Conservation (phyloP, 2,888 invertebrate genomes). For the Phortica okadai region DNA sequence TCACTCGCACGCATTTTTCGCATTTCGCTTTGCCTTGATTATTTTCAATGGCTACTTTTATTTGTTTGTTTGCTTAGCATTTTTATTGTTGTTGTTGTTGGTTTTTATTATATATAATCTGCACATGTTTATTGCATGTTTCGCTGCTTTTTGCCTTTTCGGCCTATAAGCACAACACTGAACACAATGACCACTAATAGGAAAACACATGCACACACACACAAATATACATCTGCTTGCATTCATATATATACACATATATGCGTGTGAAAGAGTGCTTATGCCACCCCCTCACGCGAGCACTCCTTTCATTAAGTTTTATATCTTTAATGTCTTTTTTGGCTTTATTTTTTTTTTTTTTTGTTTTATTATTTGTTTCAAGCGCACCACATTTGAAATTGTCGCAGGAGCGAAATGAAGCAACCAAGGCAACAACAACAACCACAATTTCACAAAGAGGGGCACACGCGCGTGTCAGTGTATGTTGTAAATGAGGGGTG, state of each 20-base stretch:
- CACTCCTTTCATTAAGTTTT: slow-evolving; percentile 11
- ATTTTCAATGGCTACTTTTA: background rate
- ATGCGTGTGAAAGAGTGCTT: background rate
- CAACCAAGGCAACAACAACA: slow-evolving; percentile 9
- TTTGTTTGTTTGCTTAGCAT: slow-evolving; percentile 40
- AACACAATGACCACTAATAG: slow-evolving; percentile 35
- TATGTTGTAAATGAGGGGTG: background rate
- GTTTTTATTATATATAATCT: background rate
- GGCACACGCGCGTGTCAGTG: too few species aligned
- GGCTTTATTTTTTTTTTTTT: background rate
- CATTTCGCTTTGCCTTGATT: background rate
- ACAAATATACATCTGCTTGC: slow-evolving; percentile 32
- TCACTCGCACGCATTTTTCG: slow-evolving; percentile 31
- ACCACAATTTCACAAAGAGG: background rate
- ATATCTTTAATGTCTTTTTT: background rate
- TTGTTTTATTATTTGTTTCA: background rate
- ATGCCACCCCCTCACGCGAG: slow-evolving; percentile 1
- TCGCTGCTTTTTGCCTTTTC: background rate
- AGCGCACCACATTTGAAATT: slow-evolving; percentile 31
- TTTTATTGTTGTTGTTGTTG: slow-evolving; percentile 32
- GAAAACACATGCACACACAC: slow-evolving; percentile 44
- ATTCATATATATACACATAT: background rate
- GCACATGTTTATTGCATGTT: background rate
- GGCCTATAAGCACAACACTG: background rate
- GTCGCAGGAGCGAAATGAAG: slow-evolving; percentile 33